A percentile compares a stretch with the other conserved stretches of the same genome.
phyloP scores from a whole-genome alignment of 2,113 vertebrate species.

The Agapornis roseicollis region DNA sequence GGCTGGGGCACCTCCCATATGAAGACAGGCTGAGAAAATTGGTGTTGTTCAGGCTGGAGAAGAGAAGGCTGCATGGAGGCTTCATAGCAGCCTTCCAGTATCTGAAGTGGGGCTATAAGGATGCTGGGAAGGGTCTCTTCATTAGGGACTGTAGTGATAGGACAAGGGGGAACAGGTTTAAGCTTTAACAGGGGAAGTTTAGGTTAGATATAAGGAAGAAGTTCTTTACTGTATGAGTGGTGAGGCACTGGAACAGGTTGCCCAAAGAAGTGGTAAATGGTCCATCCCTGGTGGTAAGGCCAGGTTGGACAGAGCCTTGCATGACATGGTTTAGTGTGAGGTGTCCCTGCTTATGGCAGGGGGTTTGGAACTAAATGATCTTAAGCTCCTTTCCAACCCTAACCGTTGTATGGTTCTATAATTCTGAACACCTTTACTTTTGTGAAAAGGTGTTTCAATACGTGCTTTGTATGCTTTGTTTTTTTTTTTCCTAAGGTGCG shows the following conservation, averaged over 20 bases:
- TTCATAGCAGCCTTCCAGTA: neutral
- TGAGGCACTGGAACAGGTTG: neutral
- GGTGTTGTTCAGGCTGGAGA: neutral
- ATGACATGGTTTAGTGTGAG: neutral
- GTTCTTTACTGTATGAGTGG: neutral
- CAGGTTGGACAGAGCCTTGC: neutral
- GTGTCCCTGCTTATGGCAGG: neutral
- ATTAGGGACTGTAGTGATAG: neutral
- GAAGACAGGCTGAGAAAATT: neutral
- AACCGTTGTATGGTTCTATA: neutral
- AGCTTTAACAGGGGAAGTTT: neutral
- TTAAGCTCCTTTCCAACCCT: neutral
- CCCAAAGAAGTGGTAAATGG: neutral
- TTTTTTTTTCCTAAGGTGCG: constrained; percentile 78
- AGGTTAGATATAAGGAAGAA: neutral
- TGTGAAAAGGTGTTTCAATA: neutral
- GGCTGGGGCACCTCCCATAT: neutral
- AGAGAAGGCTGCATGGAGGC: neutral
- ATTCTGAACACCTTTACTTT: neutral
- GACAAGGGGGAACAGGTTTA: neutral
- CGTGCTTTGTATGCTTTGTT: neutral
- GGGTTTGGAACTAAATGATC: neutral
- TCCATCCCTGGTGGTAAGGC: neutral
- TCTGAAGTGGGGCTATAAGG: neutral
- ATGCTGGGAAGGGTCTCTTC: neutral